These are phyloP conservation scores for Rhinichthys klamathensis DNA, from an alignment of 2,113 vertebrate species.

Conservation along the genomic window DNA sequence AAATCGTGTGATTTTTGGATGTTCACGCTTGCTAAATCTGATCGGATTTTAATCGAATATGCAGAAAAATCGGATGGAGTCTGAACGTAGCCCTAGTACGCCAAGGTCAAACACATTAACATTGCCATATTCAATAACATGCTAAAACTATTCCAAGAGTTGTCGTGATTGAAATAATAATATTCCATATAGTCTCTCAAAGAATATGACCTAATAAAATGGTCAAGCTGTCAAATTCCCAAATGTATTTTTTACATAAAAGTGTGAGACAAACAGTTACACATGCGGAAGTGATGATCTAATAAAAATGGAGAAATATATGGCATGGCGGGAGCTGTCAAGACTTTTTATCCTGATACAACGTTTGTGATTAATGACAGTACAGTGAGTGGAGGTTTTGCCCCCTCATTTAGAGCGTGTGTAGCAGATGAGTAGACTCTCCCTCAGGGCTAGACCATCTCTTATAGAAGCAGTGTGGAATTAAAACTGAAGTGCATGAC, in stretches of 20 bases:
- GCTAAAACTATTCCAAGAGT: too few relatives aligned
- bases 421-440: conserved; percentile 22
- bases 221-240: conserved; percentile 3
- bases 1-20: too few relatives aligned
- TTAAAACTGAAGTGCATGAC: conserved; percentile 41
- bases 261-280: not conserved
- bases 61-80: too few relatives aligned
- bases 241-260: not conserved
- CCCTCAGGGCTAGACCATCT: conserved; percentile 33
- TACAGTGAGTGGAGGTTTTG: conserved; percentile 34
- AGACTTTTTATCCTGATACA: not conserved
- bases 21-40: too few relatives aligned
- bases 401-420: conserved; percentile 36
- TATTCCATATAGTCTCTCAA: not conserved
- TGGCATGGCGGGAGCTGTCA: not conserved
- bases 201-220: not conserved
- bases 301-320: conserved; percentile 5
- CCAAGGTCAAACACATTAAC: too few relatives aligned
- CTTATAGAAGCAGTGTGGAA: conserved; percentile 41
- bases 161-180: not conserved
- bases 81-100: too few relatives aligned
- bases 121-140: too few relatives aligned
- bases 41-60: too few relatives aligned
- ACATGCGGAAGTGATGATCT: not conserved
- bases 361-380: conserved; percentile 34